Evolutionary conservation across 2,797 vertebrate species (phyloP).

Genomic region (Mycteria americana): DNA sequence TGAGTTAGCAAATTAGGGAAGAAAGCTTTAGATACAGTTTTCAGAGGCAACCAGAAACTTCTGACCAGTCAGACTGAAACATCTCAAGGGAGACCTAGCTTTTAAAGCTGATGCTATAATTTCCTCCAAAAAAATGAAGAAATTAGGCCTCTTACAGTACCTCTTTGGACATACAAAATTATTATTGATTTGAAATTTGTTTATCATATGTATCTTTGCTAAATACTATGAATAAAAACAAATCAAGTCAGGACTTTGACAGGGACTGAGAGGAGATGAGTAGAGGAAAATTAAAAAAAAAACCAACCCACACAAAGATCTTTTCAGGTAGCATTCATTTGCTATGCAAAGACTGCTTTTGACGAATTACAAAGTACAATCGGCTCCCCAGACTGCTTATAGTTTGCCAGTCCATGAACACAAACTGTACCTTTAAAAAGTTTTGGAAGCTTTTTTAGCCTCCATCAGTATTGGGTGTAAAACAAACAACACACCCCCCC

Average conservation of each 20-base stretch:
- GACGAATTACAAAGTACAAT: not conserved
- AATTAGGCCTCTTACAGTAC: not conserved
- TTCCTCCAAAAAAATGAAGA: not conserved
- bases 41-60: not conserved
- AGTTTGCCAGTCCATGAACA: not conserved
- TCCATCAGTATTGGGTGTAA: not conserved
- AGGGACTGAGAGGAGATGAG: not conserved
- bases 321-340: not conserved
- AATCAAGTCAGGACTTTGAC: not conserved
- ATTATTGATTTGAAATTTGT: not conserved
- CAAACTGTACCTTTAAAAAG: not conserved
- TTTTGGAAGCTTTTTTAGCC: not conserved
- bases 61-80: not conserved
- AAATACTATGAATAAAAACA: not conserved
- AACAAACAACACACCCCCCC: not conserved
- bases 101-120: not conserved
- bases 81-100: not conserved
- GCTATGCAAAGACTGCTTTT: not conserved
- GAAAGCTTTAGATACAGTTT: constrained; percentile 3
- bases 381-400: not conserved
- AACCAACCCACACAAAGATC: accelerated
- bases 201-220: not conserved
- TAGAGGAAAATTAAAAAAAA: not conserved
- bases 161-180: not conserved
- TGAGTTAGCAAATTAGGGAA: constrained; percentile 13